phyloP scores from a whole-genome alignment of 2,797 vertebrate genomes.

The Rhynchonycteris naso region DNA sequence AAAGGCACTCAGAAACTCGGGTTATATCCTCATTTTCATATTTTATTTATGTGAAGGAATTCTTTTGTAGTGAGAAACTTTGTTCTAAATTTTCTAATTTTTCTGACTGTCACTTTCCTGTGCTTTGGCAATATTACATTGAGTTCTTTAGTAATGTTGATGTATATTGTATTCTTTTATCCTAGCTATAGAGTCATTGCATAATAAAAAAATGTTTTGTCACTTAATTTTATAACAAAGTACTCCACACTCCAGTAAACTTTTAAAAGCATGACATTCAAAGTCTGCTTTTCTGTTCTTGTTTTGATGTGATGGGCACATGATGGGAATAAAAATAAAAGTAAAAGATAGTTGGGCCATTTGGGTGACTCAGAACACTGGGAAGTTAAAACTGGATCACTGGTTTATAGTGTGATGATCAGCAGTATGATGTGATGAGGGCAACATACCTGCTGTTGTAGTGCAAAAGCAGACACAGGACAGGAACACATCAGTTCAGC shows the following conservation, averaged over 20 bases:
- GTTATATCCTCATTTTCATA: slow-evolving; percentile 20
- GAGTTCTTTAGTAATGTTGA: background rate
- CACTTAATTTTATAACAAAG: background rate
- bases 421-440: background rate
- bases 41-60: slow-evolving; percentile 45
- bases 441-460: background rate
- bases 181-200: background rate
- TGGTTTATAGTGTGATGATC: background rate
- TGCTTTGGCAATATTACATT: background rate
- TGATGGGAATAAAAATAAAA: background rate
- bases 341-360: background rate
- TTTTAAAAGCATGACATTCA: background rate
- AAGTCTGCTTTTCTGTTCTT: background rate
- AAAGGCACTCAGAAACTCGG: background rate
- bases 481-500: too few relatives aligned
- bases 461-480: background rate
- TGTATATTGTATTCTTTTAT: background rate
- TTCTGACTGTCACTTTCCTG: background rate
- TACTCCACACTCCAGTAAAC: background rate
- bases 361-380: background rate
- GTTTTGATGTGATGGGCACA: background rate
- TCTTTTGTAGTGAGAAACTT: slow-evolving; percentile 18
- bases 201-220: background rate
- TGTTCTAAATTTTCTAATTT: background rate
- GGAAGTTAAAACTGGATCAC: background rate